Conservation (phyloP, 2,888 invertebrate genomes). For the Tupiocoris notatus region DNA sequence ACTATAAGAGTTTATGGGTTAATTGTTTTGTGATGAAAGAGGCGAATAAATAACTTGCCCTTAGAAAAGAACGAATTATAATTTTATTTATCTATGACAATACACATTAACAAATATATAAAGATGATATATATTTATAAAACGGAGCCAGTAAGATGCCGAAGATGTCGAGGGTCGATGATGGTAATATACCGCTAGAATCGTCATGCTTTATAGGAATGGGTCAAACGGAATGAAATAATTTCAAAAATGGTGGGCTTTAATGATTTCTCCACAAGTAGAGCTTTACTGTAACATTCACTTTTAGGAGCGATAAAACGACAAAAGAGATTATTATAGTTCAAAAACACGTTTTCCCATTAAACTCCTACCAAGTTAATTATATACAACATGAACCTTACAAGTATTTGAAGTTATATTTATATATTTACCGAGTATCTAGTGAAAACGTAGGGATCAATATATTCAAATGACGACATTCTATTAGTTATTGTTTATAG, state of each 20-base stretch:
- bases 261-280: too few species aligned
- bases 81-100: conserved; percentile 44
- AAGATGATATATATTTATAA: conserved; percentile 33
- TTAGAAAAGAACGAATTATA: conserved; percentile 42
- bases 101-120: conserved; percentile 48
- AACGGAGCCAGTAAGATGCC: conserved; percentile 8
- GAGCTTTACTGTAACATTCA: too few species aligned
- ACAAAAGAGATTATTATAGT: neutral
- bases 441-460: conserved; percentile 30
- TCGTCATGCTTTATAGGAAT: too few species aligned
- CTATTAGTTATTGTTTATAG: conserved; percentile 6
- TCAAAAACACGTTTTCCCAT: neutral
- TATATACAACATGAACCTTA: conserved; percentile 41
- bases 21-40: neutral
- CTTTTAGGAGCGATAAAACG: neutral
- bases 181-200: too few species aligned
- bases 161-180: neutral
- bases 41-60: neutral
- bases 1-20: too few species aligned
- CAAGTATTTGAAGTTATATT: conserved; percentile 10
- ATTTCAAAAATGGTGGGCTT: too few species aligned
- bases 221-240: too few species aligned
- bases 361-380: conserved; percentile 29
- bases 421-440: conserved; percentile 38
- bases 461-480: conserved; percentile 17